Conservation (phyloP, 2,888 invertebrate genomes). For the Slavum lentiscoides region DNA sequence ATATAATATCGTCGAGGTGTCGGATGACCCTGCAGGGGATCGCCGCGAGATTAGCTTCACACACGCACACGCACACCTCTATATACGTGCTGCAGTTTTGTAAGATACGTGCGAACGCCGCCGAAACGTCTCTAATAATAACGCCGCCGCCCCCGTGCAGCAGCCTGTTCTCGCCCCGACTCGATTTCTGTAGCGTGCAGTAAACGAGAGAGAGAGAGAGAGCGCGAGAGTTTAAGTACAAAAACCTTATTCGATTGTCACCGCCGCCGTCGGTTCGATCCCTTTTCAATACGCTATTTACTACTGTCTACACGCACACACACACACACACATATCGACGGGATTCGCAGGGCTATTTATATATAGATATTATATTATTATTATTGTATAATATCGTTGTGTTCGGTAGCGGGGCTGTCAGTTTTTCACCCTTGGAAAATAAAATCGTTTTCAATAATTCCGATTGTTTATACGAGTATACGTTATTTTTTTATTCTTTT, state of each 20-base stretch:
- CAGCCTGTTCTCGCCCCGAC: background rate
- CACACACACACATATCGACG: background rate
- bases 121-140: background rate
- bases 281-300: slow-evolving; percentile 17
- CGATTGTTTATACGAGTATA: no score
- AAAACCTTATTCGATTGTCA: slow-evolving; percentile 26
- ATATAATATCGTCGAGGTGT: slow-evolving; percentile 46
- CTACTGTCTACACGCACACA: background rate
- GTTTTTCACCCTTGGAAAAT: no score
- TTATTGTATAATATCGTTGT: no score
- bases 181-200: no score
- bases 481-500: no score
- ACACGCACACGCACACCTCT: background rate
- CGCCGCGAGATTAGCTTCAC: slow-evolving; percentile 49
- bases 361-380: background rate
- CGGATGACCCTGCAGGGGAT: slow-evolving; percentile 53
- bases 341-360: background rate
- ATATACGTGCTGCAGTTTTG: background rate
- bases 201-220: background rate
- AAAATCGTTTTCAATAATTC: no score
- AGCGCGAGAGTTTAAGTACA: slow-evolving; percentile 36
- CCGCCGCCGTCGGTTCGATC: slow-evolving; percentile 11
- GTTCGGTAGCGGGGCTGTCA: no score
- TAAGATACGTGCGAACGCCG: slow-evolving; percentile 37
- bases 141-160: slow-evolving; percentile 1